Base-by-base conservation (phyloP, 2,888 invertebrate genomes). In the Brachycybe producta region DNA sequence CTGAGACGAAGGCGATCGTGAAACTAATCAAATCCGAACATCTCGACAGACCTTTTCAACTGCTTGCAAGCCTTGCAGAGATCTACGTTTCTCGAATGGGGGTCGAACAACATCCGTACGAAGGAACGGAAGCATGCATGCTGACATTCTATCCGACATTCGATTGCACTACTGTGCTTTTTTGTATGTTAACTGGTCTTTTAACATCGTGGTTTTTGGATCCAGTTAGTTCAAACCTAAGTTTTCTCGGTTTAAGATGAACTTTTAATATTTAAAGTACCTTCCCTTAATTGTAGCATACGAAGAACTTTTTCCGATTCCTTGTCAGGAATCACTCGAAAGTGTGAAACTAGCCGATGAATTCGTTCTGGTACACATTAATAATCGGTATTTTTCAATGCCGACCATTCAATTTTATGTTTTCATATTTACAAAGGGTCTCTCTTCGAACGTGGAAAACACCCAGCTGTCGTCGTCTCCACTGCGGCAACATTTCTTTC, bases 71-170 rank as follows among this genome's bases (percentile, higher is more conserved):
- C 17, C 59, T 70, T 24, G 65, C 66, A 13, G 67, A 70, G 51
- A 61, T 67, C 36, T 67, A 70, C 55, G 65, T 65, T 8, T 69
- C 70, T 3, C 56, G 70, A 42, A 64, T 71, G 64, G 69, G 69
- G 64, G 64, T 67, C 5, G 70, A 71, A 58, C 59, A 59, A 38
- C 58, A 63, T 48, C 58, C 61, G 5, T 57, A 57, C n/a, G 54
- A 57, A 11, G 53, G 60, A 11, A 57, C 60, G 19, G 60, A 62
- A 60, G 64, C 67, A 1, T 66, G 65, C 56, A 69, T 68, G 68
- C 53, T 69, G 57, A 64, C 67, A 24, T 67, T 69, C 56, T 68
- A 69, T 56, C 71, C 71, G 1, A 66, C 67, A 57, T 70, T 70
- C 60, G 66, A 52, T 69, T 28, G 56, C 62, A 13, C 52, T 62